phyloP scores from a whole-genome alignment of 1,140 invertebrate species.

The Calliphora vicina region DNA sequence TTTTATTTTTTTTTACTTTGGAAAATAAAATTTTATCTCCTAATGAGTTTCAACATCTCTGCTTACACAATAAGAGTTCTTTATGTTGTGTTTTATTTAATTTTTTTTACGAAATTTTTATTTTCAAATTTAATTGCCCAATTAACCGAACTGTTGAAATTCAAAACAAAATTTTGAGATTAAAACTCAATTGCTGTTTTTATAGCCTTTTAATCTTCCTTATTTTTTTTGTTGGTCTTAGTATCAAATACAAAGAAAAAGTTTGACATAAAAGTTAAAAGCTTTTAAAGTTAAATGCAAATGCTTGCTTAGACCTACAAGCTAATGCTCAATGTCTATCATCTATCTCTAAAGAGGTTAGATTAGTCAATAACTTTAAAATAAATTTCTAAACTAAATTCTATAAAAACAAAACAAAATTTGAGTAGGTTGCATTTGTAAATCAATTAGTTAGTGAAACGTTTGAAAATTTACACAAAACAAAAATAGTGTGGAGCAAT shows the following conservation, averaged over 20 bases:
- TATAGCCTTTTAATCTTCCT: background rate
- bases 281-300: background rate
- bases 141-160: conserved; percentile 17
- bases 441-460: conserved; percentile 11
- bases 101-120: background rate
- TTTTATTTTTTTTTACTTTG: no score
- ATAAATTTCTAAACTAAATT: background rate
- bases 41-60: background rate
- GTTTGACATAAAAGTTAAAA: background rate
- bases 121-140: conserved; percentile 9
- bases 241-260: no score
- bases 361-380: background rate
- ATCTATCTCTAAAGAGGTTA: background rate
- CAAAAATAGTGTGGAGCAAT: no score
- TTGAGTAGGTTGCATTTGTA: conserved; percentile 29
- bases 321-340: background rate
- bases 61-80: background rate
- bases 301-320: background rate
- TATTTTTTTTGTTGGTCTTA: background rate
- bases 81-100: background rate
- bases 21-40: no score
- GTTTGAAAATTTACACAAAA: no score
- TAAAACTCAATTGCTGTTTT: background rate
- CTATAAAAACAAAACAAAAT: no score
- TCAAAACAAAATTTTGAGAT: background rate